Evolutionary conservation across 2,888 invertebrate genomes (phyloP).

Genomic region (Lasioglossum oenotherae): DNA sequence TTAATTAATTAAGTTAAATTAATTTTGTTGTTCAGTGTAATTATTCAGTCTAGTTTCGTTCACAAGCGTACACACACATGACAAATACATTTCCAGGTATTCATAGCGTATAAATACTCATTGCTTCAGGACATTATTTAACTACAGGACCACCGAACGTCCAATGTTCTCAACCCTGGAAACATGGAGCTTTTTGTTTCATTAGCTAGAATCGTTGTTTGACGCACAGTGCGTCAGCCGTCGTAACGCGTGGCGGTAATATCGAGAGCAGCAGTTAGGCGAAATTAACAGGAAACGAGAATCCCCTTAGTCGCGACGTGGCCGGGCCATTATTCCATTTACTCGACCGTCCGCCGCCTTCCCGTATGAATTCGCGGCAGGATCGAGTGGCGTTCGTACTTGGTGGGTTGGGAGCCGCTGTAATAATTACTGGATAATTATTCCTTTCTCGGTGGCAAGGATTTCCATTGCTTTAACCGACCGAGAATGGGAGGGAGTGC

Average conservation of each 20-base stretch:
- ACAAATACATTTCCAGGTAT: too few relatives aligned
- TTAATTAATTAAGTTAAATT: too few relatives aligned
- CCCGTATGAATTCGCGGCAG: slow-evolving; percentile 25
- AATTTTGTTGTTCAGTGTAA: too few relatives aligned
- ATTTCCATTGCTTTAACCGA: slow-evolving; percentile 52
- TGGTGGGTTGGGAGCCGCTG: slow-evolving; percentile 26
- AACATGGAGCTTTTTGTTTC: background rate
- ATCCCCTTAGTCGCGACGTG: slow-evolving; percentile 12
- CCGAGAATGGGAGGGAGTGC: background rate
- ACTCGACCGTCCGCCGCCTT: slow-evolving; percentile 21
- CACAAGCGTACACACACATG: too few relatives aligned
- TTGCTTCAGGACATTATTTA: background rate
- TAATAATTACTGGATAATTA: slow-evolving; percentile 68
- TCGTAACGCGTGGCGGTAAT: slow-evolving; percentile 21
- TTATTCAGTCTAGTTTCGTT: too few relatives aligned
- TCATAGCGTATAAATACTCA: background rate
- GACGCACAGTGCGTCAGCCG: background rate
- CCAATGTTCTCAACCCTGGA: background rate
- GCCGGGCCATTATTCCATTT: slow-evolving; percentile 49
- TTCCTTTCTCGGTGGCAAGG: slow-evolving; percentile 59
- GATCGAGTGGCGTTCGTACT: slow-evolving; percentile 23
- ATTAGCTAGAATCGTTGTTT: background rate
- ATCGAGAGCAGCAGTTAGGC: slow-evolving; percentile 38
- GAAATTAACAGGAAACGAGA: slow-evolving; percentile 47
- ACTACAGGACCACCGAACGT: background rate